Percentiles rank a stretch among this genome's conserved stretches.
These are phyloP conservation scores for Spisula solida DNA, from an alignment of 2,888 invertebrate species.

Conservation along the genomic window DNA sequence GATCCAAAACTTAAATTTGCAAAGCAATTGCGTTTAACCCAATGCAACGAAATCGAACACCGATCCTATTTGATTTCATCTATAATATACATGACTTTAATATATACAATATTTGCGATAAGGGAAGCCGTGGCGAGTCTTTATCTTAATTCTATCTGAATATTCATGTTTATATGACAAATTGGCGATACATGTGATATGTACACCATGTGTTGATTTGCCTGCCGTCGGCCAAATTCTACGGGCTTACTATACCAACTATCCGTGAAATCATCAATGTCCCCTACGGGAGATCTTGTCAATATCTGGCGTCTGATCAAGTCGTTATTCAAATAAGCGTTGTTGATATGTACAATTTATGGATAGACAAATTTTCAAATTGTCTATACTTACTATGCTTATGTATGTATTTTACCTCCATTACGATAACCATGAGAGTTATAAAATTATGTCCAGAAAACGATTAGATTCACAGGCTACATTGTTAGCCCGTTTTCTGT, in stretches of 20 bases:
- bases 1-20: too few relatives aligned
- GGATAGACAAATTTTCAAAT: not conserved
- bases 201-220: conserved; percentile 37
- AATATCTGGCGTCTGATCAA: not conserved
- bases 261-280: conserved; percentile 34
- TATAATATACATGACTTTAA: not conserved
- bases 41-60: not conserved
- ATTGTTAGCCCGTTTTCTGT: not conserved
- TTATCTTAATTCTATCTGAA: conserved; percentile 39
- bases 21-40: too few relatives aligned
- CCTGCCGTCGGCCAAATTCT: conserved; percentile 8
- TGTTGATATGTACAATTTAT: conserved; percentile 11
- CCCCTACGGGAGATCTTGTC: not conserved
- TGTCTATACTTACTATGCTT: not conserved
- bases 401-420: not conserved
- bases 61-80: not conserved
- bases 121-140: not conserved
- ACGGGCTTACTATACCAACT: not conserved
- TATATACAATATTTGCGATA: conserved; percentile 2
- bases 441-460: not conserved
- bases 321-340: not conserved
- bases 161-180: conserved; percentile 37
- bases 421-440: not conserved
- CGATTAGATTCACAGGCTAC: not conserved
- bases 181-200: conserved; percentile 20